phyloP scores from a whole-genome alignment of 2,888 invertebrate genomes.

The Chaetogeoica ovagalla region DNA sequence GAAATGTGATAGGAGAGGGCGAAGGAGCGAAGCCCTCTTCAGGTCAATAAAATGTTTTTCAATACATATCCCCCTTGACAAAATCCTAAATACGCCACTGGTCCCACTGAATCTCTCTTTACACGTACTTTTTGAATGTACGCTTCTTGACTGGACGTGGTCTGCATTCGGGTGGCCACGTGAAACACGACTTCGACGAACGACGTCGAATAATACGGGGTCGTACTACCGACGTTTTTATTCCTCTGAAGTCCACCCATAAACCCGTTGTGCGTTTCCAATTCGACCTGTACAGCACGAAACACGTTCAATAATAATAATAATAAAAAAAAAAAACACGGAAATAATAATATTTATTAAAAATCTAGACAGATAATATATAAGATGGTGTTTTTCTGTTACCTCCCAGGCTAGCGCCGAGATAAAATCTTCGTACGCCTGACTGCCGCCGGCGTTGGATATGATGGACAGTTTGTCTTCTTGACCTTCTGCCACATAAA shows the following conservation, averaged over 20 bases:
- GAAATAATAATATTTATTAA: too few relatives aligned
- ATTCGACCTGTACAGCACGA: conserved; percentile 66
- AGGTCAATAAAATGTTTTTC: too few relatives aligned
- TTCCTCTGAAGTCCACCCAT: conserved; percentile 81
- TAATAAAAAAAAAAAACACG: too few relatives aligned
- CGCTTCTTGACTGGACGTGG: conserved; percentile 77
- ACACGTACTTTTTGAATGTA: conserved; percentile 75
- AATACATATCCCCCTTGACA: too few relatives aligned
- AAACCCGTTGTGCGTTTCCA: conserved; percentile 94
- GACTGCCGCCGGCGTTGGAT: conserved; percentile 88
- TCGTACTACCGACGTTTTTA: conserved; percentile 87
- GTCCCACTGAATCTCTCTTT: too few relatives aligned
- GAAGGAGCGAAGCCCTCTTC: too few relatives aligned
- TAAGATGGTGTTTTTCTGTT: neutral
- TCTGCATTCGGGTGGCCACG: conserved; percentile 96
- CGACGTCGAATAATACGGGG: conserved; percentile 93
- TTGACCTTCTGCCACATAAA: conserved; percentile 96
- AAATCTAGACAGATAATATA: too few relatives aligned
- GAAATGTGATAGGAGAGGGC: too few relatives aligned
- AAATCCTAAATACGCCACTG: too few relatives aligned
- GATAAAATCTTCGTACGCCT: conserved; percentile 87
- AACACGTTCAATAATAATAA: too few relatives aligned
- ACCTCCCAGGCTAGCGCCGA: conserved; percentile 74
- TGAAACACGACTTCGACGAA: conserved; percentile 95
- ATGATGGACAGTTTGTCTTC: conserved; percentile 94